These are phyloP conservation scores for Semaprochilodus insignis DNA, from an alignment of 2,797 vertebrate genomes.

Conservation along the genomic window DNA sequence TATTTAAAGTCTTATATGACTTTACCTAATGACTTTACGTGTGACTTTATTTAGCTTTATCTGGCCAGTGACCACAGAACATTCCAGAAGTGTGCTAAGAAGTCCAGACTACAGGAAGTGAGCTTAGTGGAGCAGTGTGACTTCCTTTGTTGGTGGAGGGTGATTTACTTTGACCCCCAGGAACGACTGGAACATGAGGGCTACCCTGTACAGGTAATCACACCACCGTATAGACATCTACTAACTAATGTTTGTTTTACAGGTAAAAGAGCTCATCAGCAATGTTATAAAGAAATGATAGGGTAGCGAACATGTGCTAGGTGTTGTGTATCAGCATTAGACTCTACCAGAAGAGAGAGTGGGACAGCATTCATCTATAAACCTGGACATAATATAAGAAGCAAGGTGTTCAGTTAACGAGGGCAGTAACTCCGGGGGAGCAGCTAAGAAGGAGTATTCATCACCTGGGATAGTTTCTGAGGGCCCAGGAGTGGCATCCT, in stretches of 20 bases:
- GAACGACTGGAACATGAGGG: constrained; percentile 89
- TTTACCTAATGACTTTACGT: no score
- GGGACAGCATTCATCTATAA: no score
- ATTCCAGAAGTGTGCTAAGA: constrained; percentile 81
- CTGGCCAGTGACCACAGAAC: constrained; percentile 86
- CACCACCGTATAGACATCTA: neutral
- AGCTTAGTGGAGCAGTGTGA: constrained; percentile 78
- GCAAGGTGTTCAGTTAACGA: no score
- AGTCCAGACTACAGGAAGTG: constrained; percentile 86
- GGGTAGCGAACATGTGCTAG: neutral
- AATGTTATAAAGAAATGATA: neutral
- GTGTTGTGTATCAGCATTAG: no score
- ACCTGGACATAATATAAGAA: no score
- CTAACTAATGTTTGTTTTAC: neutral
- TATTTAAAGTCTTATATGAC: no score
- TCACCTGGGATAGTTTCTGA: no score
- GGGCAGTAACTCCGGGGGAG: no score
- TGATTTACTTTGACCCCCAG: constrained; percentile 83
- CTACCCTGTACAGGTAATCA: constrained; percentile 84
- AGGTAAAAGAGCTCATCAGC: neutral
- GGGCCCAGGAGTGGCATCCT: no score
- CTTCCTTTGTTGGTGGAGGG: constrained; percentile 86
- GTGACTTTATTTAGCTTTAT: constrained; percentile 80
- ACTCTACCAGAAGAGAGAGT: no score
- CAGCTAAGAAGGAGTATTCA: no score